Conservation (phyloP, 2,888 invertebrate species). For the Chloroclysta siterata region DNA sequence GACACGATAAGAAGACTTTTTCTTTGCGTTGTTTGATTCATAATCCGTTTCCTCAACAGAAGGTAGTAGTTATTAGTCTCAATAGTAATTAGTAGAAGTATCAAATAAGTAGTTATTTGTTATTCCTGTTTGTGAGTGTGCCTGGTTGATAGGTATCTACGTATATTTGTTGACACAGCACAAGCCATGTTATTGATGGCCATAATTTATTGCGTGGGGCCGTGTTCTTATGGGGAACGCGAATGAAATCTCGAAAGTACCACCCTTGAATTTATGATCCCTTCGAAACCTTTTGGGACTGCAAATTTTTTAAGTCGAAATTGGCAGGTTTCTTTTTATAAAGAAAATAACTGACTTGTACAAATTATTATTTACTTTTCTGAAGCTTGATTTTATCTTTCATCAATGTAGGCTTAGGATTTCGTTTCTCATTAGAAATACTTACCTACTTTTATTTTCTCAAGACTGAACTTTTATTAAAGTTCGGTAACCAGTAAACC, state of each 20-base stretch:
- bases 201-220: conserved; percentile 76
- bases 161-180: conserved; percentile 70
- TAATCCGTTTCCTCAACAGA: no score
- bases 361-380: conserved; percentile 20
- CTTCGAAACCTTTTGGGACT: conserved; percentile 71
- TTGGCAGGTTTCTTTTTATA: conserved; percentile 47
- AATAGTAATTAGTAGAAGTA: no score
- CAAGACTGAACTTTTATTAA: neutral
- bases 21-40: no score
- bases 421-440: neutral
- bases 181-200: conserved; percentile 75
- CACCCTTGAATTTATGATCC: conserved; percentile 75
- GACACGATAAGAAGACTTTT: no score
- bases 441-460: neutral
- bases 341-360: neutral
- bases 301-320: conserved; percentile 70
- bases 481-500: neutral
- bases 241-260: conserved; percentile 73
- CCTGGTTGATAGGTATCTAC: neutral
- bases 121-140: neutral
- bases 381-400: conserved; percentile 10
- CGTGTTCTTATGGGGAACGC: conserved; percentile 71
- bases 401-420: neutral
- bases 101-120: neutral
- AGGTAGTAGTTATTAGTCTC: no score